Evolutionary conservation across 2,888 invertebrate species (phyloP), one percentile per base, ranked within the genome.

Genomic region (Spilarctia lutea): DNA sequence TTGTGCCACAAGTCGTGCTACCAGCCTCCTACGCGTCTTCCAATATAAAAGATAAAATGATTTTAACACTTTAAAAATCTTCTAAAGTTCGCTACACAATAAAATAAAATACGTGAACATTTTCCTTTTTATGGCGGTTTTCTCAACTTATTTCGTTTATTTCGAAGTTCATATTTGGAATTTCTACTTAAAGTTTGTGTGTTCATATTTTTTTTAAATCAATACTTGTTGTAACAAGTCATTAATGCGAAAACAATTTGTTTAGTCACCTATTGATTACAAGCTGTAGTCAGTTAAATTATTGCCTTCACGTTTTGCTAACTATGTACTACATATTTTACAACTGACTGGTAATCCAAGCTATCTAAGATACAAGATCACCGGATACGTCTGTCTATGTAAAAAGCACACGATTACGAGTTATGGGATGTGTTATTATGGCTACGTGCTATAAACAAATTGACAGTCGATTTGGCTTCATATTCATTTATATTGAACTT

Each of bases 251-350:
- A n/a, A 56, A 7, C 10, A 27, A 89, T 83, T 87, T 89, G 87
- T 90, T 88, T 78, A 91, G 83, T 84, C 83, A 83, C 78, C 78
- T 85, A 79, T 77, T 2, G 80, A 80, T 75, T 79, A 75, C 78
- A 66, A 70, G 66, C 77, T 75, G 78, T 68, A 65, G 56, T 80
- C 67, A 35, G 39, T 83, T 84, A 80, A 85, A 82, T 83, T 81
- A 81, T 85, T 79, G 81, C 83, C 87, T 75, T 76, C 74, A 76
- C 82, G 84, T 79, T 80, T 79, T 80, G 80, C 83, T 89, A 89
- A 90, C 88, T 84, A 89, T 86, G 82, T 86, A 89, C 87, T 87
- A 86, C 82, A 69, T 78, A 78, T 83, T 82, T 81, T 84, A 83
- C 84, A 77, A 82, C 83, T 83, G 81, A 81, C 81, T 85, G 79